Base-by-base conservation (phyloP, 2,113 vertebrate species). In the Gila orcuttii region DNA sequence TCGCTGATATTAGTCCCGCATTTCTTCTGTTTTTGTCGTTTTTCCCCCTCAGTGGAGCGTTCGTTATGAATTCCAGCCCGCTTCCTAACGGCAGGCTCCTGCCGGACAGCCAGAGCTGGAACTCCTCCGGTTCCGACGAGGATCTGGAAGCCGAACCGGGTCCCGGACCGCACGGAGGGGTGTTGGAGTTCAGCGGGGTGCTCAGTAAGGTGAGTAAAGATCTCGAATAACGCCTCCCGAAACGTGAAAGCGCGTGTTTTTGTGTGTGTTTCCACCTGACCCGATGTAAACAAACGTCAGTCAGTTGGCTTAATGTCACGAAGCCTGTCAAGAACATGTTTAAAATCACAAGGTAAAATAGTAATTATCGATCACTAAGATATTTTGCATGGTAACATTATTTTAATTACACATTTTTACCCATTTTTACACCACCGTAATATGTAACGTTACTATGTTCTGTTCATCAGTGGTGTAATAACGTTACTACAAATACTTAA, bases 81-180 rank as follows among this genome's bases (percentile, higher is more conserved):
- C 86, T 87, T n/a, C 60, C 83, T 6, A 89, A 89, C 88, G 88
- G 88, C 52, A 89, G 87, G 52, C 83, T 74, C 15, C 97, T 98
- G 96, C 98, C 97, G 93, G 98, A 99, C 89, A 97, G 98, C 94
- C 88, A 89, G 80, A 98, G 97, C 94, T 99, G 96, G 93, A 95
- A 96, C 91, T 98, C 98, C 80, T 98, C 97, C 52, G 96, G 96
- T 84, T 96, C 97, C 73, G 97, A 99, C 86, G 97, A 99, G 93
- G 98, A 98, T 88, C 95, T 96, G 89, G 97, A 98, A 84, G 95
- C 96, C 2, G 97, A 99, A 90, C 96, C 96, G 39, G 97, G 94
- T 74, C 96, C 96, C 42, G 97, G 94, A 62, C 96, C 95, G 93
- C 96, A 94, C 81, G 95, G 79, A 50, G 88, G 86, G 21, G 75